phyloP scores from a whole-genome alignment of 2,113 vertebrate species.

The Oreochromis tanganicae region DNA sequence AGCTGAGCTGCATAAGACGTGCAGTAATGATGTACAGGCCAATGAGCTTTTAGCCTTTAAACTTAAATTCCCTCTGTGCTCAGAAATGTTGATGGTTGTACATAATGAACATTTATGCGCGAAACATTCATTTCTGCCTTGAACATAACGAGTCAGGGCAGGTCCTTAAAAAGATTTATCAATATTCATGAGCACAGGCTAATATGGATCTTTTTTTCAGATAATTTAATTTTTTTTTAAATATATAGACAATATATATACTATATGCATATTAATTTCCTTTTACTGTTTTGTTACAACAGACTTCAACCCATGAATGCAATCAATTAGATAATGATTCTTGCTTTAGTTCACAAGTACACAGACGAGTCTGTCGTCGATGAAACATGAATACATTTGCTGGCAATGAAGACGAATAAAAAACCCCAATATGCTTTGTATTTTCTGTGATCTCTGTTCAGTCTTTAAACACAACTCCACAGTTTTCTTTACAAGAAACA shows the following conservation, averaged over 20 bases:
- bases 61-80: slow-evolving; percentile 52
- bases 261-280: slow-evolving; percentile 39
- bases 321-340: slow-evolving; percentile 32
- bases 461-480: neutral
- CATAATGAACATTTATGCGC: slow-evolving; percentile 46
- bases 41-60: slow-evolving; percentile 32
- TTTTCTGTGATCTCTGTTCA: neutral
- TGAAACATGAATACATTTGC: slow-evolving; percentile 32
- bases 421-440: slow-evolving; percentile 28
- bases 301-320: slow-evolving; percentile 29
- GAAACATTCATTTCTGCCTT: slow-evolving; percentile 39
- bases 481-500: neutral
- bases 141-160: slow-evolving; percentile 43
- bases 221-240: slow-evolving; percentile 45
- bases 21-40: slow-evolving; percentile 32
- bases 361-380: slow-evolving; percentile 27
- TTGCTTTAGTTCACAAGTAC: slow-evolving; percentile 13
- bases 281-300: slow-evolving; percentile 54
- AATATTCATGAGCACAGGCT: slow-evolving; percentile 65
- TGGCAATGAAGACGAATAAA: slow-evolving; percentile 45
- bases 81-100: slow-evolving; percentile 66
- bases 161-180: slow-evolving; percentile 55
- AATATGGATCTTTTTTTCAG: slow-evolving; percentile 17
- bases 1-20: slow-evolving; percentile 19
- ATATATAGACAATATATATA: slow-evolving; percentile 26